These are phyloP conservation scores for Ctenodactylus gundi DNA, from an alignment of 2,113 vertebrate species.

Conservation along the genomic window DNA sequence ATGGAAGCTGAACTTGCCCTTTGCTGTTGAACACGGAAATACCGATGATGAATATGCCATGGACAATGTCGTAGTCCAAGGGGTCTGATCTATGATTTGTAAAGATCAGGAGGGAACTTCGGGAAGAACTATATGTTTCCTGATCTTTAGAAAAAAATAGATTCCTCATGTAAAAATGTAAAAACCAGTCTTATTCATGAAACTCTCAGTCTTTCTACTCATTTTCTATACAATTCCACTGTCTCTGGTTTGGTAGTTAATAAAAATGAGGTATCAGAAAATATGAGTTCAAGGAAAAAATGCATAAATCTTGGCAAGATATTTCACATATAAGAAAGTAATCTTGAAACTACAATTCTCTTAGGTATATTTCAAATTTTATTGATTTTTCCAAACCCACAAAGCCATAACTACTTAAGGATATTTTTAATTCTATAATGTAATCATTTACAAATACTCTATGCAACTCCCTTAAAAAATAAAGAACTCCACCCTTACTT, in stretches of 20 bases:
- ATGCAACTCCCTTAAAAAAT: not conserved
- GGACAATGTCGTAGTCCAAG: not conserved
- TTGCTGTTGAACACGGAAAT: not conserved
- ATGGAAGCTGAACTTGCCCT: not conserved
- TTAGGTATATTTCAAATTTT: not conserved
- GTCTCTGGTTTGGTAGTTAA: not conserved
- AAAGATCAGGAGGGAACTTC: not conserved
- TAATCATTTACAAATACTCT: not conserved
- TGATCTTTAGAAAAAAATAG: not conserved
- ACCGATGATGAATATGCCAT: not conserved
- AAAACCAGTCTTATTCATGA: not conserved
- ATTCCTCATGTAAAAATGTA: slow-evolving; percentile 5
- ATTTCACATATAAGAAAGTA: not conserved
- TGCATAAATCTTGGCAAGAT: not conserved
- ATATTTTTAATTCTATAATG: not conserved
- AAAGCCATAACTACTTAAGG: not conserved
- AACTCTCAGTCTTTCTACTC: not conserved
- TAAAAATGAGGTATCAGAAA: slow-evolving; percentile 20
- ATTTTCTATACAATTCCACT: not conserved
- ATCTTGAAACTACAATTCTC: slow-evolving; percentile 3
- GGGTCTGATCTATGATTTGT: not conserved
- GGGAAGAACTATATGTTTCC: not conserved
- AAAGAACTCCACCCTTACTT: not conserved
- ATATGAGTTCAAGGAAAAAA: not conserved
- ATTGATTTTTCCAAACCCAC: not conserved